These are phyloP conservation scores for Cranoglanis bouderius DNA, from an alignment of 2,113 vertebrate species.

Conservation along the genomic window DNA sequence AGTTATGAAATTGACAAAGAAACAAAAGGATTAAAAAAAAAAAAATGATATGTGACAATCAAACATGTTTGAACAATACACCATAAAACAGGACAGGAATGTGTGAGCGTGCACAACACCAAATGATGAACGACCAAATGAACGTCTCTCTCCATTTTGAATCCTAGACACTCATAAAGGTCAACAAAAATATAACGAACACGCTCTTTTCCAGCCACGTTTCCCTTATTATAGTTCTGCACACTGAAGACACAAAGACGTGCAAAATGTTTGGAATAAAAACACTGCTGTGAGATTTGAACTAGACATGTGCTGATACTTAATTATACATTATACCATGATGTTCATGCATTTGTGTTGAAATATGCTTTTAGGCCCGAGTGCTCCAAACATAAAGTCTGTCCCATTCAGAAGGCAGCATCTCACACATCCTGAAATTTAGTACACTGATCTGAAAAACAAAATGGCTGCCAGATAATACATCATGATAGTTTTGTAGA, in stretches of 20 bases:
- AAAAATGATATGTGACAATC: slow-evolving; percentile 25
- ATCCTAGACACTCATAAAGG: background rate
- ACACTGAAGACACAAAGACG: background rate
- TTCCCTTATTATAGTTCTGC: background rate
- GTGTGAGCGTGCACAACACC: background rate
- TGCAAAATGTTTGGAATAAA: background rate
- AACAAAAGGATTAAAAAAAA: too few species aligned
- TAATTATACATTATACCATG: too few species aligned
- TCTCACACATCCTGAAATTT: background rate
- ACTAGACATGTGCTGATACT: background rate
- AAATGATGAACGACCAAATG: background rate
- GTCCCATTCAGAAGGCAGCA: background rate
- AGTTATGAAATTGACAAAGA: slow-evolving; percentile 42
- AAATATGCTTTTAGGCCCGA: background rate
- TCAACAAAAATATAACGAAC: background rate
- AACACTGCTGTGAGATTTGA: background rate
- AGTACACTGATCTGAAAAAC: background rate
- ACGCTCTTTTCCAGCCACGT: background rate
- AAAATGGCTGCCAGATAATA: background rate
- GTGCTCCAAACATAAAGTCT: background rate
- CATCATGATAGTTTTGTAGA: background rate
- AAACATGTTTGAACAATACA: background rate
- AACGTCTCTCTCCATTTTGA: background rate
- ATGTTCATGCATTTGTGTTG: background rate
- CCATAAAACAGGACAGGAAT: slow-evolving; percentile 1